Base-by-base conservation (phyloP, 2,888 invertebrate genomes). In the Sclerodermus sp. region DNA sequence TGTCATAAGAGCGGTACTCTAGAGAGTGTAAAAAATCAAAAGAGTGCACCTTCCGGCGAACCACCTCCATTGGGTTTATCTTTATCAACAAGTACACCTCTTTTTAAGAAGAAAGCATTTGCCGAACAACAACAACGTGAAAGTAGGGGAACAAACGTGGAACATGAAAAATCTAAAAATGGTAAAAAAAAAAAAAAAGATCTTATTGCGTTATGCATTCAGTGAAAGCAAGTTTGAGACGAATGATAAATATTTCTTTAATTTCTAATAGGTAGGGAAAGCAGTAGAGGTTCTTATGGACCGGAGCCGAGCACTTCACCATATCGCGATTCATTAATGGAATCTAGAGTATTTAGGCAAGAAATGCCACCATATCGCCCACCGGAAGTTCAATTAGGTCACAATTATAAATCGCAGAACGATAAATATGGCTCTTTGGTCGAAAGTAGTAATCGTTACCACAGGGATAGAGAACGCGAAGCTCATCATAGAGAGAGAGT, bases 61-160 rank as follows among this genome's bases (percentile, higher is more conserved):
- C 77, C 81, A 51, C 78, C 79, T 43, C 81, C 81, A 53, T 72
- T 81, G 49, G 82, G 77, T 18, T 55, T 78, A 30, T 73, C 75
- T 45, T 66, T 82, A 65, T 86, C 87, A 40, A 84, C 86, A 38
- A 86, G 86, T 65, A 88, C 88, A 48, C 87, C 88, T 12, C 82
- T 87, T 58, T 81, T 87, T 55, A 84, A 84, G 71, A 84, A 85
- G 73, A 83, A 84, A 68, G 62, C 67, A 5, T 76, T 72, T 14
- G 57, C 52, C 2, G 77, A 77, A 13, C 70, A 77, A 1, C 70
- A 77, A 1, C 77, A 76, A 47, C 65, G 70, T 13, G 74, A 75
- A 44, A 56, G 57, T 6, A 67, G 73, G 17, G 62, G 57, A 9
- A 65, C 62, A 3, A 70, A 70, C 46, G 45, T 68, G 30, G 73